These are phyloP conservation scores for Tolypeutes matacus DNA, from an alignment of 2,797 vertebrate species.

Conservation along the genomic window DNA sequence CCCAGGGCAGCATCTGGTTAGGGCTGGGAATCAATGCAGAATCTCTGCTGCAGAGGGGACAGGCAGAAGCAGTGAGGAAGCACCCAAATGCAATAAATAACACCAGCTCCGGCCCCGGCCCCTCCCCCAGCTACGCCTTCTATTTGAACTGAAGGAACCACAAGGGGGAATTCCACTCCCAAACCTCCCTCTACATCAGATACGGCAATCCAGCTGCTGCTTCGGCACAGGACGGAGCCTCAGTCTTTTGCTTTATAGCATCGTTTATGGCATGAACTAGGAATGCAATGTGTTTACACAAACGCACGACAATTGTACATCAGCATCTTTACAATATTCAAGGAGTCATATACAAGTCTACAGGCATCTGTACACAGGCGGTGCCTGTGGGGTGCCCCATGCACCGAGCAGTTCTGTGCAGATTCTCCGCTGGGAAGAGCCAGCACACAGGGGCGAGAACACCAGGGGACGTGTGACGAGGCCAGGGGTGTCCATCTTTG, in stretches of 20 bases:
- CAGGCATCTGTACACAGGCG: slow-evolving; percentile 88
- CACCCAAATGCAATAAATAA: slow-evolving; percentile 80
- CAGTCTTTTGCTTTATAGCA: slow-evolving; percentile 87
- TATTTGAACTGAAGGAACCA: slow-evolving; percentile 61
- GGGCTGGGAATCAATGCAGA: slow-evolving; percentile 22
- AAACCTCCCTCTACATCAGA: slow-evolving; percentile 17
- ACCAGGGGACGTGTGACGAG: neutral
- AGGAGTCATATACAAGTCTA: slow-evolving; percentile 92
- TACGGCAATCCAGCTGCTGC: slow-evolving; percentile 66
- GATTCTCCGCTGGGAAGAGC: neutral
- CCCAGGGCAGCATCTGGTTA: neutral
- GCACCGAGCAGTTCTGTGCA: slow-evolving; percentile 24
- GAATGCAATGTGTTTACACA: slow-evolving; percentile 89
- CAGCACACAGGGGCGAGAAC: neutral
- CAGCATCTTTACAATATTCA: slow-evolving; percentile 91
- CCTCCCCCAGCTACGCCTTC: neutral
- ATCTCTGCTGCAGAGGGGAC: neutral
- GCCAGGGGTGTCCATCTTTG: neutral
- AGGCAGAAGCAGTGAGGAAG: slow-evolving; percentile 51
- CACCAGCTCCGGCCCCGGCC: neutral
- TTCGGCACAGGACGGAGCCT: slow-evolving; percentile 78
- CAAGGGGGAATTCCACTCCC: slow-evolving; percentile 22
- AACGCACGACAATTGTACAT: slow-evolving; percentile 88
- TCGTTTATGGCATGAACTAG: slow-evolving; percentile 89
- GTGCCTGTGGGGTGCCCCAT: slow-evolving; percentile 73